These are phyloP conservation scores for Acanthopleura granulata DNA, from an alignment of 2,888 invertebrate species.

Conservation along the genomic window DNA sequence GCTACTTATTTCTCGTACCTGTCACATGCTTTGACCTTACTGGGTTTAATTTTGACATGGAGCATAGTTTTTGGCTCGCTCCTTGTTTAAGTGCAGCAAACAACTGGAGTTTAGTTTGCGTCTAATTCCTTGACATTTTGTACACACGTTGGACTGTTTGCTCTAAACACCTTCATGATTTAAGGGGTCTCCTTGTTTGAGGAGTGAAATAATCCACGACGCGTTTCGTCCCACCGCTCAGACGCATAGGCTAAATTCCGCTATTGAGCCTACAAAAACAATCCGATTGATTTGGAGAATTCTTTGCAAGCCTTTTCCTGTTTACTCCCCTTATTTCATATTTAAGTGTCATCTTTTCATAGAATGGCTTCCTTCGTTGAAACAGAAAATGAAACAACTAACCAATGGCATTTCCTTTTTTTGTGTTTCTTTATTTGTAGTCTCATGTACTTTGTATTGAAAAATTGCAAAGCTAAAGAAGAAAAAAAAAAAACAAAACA, in stretches of 20 bases:
- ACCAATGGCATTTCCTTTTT: too few species aligned
- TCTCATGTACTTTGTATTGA: too few species aligned
- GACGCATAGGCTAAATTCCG: background rate
- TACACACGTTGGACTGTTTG: constrained; percentile 6
- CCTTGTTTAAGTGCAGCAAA: too few species aligned
- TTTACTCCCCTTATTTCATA: background rate
- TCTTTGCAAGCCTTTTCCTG: background rate
- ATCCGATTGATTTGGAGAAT: background rate
- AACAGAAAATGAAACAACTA: too few species aligned
- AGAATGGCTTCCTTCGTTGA: too few species aligned
- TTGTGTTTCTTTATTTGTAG: too few species aligned
- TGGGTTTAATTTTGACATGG: background rate
- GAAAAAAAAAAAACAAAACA: too few species aligned
- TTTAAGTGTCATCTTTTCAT: too few species aligned
- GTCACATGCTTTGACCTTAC: background rate
- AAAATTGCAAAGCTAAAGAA: too few species aligned
- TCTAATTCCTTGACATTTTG: constrained; percentile 1
- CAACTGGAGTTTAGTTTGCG: too few species aligned
- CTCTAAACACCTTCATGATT: background rate
- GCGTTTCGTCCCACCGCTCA: background rate
- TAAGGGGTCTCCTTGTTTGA: background rate
- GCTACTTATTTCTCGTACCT: constrained; percentile 1
- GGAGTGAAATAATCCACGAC: background rate
- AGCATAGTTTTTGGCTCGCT: too few species aligned
- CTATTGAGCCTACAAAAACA: background rate